Base-by-base conservation (phyloP, 2,888 invertebrate genomes). In the Pristionchus maxplancki region DNA sequence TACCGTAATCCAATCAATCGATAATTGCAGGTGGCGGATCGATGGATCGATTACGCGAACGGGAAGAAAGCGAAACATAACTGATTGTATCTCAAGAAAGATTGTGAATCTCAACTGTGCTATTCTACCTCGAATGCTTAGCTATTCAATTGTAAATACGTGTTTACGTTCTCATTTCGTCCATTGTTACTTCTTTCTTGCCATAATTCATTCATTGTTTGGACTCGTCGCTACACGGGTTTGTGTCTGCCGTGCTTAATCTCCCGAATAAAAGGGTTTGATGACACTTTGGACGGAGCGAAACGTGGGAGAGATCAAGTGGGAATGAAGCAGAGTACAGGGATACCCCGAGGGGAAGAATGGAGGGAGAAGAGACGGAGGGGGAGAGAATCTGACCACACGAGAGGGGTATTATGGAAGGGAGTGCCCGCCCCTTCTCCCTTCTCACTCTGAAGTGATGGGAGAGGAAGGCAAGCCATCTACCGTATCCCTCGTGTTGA, bases 21-120 rank as follows among this genome's bases (percentile, higher is more conserved):
- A 50, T 48, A 44, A 89, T 40, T 71, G 24, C 15, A 81, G 44
- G 90, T 90, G 24, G 93, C 94, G 4, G 90, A 93, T 71, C 91
- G 94, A 87, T 94, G 94, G 94, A 90, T 92, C 58, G 92, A 90
- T 50, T 94, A 94, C 88, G 92, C 93, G 44, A 88, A 89, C 44
- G 94, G 94, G 40, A 91, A 92, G 89, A 88, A 90, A 85, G 94
- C 94, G 37, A 94, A 93, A 87, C 92, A 92, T 85, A 93, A 93
- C 85, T 93, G 88, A 71, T 71, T 20, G 81, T 48, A 31, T n/a
- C 48, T 31, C 50, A 81, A 31, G 28, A 81, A 48, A 28, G 81
- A 48, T 50, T 81, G 44, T 83, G 34, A 44, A 58, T 50, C 34
- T 83, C 58, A 82, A 50, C 17, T 8, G 17, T 58, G 34, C 37